Percentiles rank a stretch among this genome's conserved stretches.
Evolutionary conservation across 2,797 vertebrate species (phyloP).

Genomic region (Phoebastria nigripes): DNA sequence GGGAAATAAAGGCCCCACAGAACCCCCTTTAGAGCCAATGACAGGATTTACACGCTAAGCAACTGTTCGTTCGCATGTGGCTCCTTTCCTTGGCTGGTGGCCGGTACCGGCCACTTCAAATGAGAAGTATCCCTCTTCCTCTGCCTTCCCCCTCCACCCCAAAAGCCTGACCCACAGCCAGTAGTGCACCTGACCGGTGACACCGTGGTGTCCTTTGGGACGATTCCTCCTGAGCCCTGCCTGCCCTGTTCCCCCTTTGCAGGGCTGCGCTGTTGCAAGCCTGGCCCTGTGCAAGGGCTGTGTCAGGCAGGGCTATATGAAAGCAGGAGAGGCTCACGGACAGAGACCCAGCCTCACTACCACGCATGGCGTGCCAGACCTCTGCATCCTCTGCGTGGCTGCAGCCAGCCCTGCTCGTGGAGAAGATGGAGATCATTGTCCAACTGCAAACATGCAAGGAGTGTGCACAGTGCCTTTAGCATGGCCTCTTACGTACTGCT

Average conservation of each 20-base stretch:
- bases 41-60: not conserved
- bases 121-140: not conserved
- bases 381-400: not conserved
- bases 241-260: not conserved
- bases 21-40: not conserved
- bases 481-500: not conserved
- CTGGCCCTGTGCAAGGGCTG: not conserved
- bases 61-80: fast-evolving
- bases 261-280: not conserved
- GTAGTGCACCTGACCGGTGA: not conserved
- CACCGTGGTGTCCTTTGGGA: not conserved
- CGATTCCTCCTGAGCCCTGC: not conserved
- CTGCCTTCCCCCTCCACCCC: not conserved
- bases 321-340: not conserved
- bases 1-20: not conserved
- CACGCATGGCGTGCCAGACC: fast-evolving
- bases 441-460: fast-evolving
- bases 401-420: fast-evolving
- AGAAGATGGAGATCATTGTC: not conserved
- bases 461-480: not conserved
- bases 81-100: not conserved
- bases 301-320: not conserved
- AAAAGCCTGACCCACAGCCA: not conserved
- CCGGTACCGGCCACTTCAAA: not conserved
- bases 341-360: not conserved